Conservation (phyloP, 53 echinoderm and acorn worm species). For the Paracentrotus lividus region DNA sequence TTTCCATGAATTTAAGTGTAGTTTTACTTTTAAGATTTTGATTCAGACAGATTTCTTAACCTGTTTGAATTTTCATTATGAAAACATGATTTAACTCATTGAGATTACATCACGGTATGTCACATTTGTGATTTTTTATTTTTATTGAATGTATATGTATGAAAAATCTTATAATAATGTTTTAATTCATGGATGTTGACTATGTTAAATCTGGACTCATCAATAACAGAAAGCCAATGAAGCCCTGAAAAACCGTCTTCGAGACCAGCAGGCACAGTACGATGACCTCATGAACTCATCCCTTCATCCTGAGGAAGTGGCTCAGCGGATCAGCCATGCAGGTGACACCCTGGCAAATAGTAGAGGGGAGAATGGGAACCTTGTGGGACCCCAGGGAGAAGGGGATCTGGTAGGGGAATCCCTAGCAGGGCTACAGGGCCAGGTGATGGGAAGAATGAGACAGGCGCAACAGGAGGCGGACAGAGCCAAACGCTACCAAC, state of each 20-base stretch:
- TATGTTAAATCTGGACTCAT: not conserved
- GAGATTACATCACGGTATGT: too few relatives aligned
- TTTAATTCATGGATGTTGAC: not conserved
- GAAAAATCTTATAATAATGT: too few relatives aligned
- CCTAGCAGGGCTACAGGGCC: slow-evolving; percentile 80
- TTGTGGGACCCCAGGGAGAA: slow-evolving; percentile 69
- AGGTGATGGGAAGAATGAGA: slow-evolving; percentile 73
- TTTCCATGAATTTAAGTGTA: too few relatives aligned
- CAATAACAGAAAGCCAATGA: slow-evolving; percentile 64
- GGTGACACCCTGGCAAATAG: slow-evolving; percentile 37
- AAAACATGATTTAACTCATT: too few relatives aligned
- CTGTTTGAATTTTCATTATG: too few relatives aligned
- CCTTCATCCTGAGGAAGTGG: slow-evolving; percentile 84
- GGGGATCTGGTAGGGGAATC: slow-evolving; percentile 83
- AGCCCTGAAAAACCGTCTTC: slow-evolving; percentile 63
- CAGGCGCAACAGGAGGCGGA: slow-evolving; percentile 74
- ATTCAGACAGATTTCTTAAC: too few relatives aligned
- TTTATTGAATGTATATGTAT: too few relatives aligned
- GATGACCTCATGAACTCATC: slow-evolving; percentile 76
- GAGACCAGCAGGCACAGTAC: slow-evolving; percentile 63
- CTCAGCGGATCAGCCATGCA: slow-evolving; percentile 76
- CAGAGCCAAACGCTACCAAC: slow-evolving; percentile 72
- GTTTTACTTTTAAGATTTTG: too few relatives aligned
- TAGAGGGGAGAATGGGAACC: slow-evolving; percentile 53
- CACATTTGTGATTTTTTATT: too few relatives aligned